These are phyloP conservation scores for Hexactinellida sp. DNA, from an alignment of 37 sponge, comb jelly and placozoan genomes.

Conservation along the genomic window DNA sequence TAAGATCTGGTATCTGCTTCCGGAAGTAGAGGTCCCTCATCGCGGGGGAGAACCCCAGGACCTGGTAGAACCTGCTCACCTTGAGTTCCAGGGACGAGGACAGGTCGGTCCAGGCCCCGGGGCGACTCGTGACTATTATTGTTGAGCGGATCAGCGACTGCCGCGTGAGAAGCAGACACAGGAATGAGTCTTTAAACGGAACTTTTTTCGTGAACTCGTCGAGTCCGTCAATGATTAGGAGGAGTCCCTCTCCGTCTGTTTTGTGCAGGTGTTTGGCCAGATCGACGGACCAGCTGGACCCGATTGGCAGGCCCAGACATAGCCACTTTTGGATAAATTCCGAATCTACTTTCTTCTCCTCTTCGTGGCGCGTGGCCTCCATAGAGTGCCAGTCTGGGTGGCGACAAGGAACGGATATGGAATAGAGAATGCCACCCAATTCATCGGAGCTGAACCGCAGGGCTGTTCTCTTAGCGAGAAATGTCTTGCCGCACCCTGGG, in stretches of 20 bases:
- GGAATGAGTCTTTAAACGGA: no score
- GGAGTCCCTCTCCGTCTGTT: no score
- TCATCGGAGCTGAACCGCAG: neutral
- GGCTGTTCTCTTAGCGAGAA: neutral
- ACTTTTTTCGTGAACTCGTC: no score
- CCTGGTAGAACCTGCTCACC: neutral
- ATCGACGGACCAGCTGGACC: neutral
- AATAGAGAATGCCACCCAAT: neutral
- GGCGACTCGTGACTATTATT: neutral
- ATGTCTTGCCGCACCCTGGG: no score
- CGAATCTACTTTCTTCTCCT: neutral
- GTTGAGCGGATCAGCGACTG: neutral
- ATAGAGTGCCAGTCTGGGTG: neutral
- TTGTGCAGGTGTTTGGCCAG: neutral
- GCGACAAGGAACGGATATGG: neutral
- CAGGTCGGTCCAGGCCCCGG: neutral
- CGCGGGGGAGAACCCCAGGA: neutral
- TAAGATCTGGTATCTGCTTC: neutral
- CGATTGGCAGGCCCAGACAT: neutral
- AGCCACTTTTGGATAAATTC: neutral
- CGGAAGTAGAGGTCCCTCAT: no score
- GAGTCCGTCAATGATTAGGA: no score
- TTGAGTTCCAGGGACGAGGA: neutral
- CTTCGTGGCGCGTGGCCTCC: neutral
- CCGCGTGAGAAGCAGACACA: neutral